phyloP scores from a whole-genome alignment of 2,797 vertebrate species.

The Pantherophis alleghaniensis region DNA sequence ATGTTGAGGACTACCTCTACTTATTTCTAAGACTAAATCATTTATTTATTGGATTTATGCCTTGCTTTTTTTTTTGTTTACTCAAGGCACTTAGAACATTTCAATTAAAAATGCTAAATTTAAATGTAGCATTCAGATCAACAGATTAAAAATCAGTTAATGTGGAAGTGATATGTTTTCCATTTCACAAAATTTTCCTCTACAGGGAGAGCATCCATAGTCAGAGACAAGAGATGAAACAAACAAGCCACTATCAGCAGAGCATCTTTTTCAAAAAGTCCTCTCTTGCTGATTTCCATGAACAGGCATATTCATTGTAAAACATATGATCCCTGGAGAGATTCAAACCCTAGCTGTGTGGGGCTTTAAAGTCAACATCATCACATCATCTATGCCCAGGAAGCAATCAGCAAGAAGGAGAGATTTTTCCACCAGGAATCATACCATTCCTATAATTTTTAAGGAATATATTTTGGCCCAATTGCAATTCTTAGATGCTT shows the following conservation, averaged over 20 bases:
- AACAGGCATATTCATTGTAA: neutral
- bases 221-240: neutral
- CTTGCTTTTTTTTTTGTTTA: neutral
- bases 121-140: neutral
- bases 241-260: neutral
- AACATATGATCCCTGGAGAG: neutral
- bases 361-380: neutral
- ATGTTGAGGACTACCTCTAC: neutral
- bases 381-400: neutral
- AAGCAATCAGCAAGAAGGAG: neutral
- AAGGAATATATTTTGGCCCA: neutral
- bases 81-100: neutral
- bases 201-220: neutral
- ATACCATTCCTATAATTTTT: neutral
- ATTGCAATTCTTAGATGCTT: neutral
- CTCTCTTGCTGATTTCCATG: neutral
- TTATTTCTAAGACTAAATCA: neutral
- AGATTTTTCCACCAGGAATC: neutral
- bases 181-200: neutral
- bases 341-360: neutral
- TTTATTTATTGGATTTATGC: neutral
- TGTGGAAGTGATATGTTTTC: neutral
- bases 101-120: neutral
- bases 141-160: neutral
- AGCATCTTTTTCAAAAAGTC: neutral